These are phyloP conservation scores for Drosophila trapezifrons DNA, from an alignment of 1,140 invertebrate genomes.

Conservation along the genomic window DNA sequence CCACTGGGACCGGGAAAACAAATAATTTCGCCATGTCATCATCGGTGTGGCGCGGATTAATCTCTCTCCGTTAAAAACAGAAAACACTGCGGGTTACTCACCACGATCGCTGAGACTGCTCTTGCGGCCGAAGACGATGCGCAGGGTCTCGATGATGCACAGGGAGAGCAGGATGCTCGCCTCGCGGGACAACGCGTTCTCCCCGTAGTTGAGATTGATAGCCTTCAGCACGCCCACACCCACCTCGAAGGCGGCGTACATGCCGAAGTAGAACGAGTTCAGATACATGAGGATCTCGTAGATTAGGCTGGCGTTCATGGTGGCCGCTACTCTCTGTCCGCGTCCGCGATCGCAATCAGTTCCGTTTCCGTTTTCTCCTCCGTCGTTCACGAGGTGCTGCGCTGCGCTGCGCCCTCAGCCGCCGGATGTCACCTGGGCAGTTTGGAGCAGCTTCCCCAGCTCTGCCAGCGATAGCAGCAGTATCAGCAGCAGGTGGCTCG, in stretches of 20 bases:
- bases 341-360: slow-evolving; percentile 7
- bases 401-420: slow-evolving; percentile 36
- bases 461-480: slow-evolving; percentile 32
- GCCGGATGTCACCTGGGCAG: slow-evolving; percentile 66
- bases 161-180: slow-evolving; percentile 90
- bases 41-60: slow-evolving; percentile 30
- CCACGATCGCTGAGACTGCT: slow-evolving; percentile 94
- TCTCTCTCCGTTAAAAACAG: not conserved
- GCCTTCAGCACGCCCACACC: slow-evolving; percentile 91
- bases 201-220: slow-evolving; percentile 90
- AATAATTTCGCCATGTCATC: slow-evolving; percentile 68
- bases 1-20: slow-evolving; percentile 40
- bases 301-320: slow-evolving; percentile 88
- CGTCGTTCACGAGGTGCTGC: slow-evolving; percentile 21
- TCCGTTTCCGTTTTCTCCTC: slow-evolving; percentile 20
- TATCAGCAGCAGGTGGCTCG: slow-evolving; percentile 65
- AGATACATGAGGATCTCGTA: slow-evolving; percentile 92
- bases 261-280: slow-evolving; percentile 93
- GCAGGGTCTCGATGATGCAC: slow-evolving; percentile 90
- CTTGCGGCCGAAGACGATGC: slow-evolving; percentile 91
- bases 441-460: slow-evolving; percentile 54
- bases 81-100: slow-evolving; percentile 78
- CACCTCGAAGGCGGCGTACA: slow-evolving; percentile 91
- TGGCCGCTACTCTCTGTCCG: slow-evolving; percentile 25
- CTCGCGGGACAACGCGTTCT: slow-evolving; percentile 89